Percentiles rank a stretch among this genome's conserved stretches.
phyloP scores from a whole-genome alignment of 2,888 invertebrate genomes.

The Polietes domitor region DNA sequence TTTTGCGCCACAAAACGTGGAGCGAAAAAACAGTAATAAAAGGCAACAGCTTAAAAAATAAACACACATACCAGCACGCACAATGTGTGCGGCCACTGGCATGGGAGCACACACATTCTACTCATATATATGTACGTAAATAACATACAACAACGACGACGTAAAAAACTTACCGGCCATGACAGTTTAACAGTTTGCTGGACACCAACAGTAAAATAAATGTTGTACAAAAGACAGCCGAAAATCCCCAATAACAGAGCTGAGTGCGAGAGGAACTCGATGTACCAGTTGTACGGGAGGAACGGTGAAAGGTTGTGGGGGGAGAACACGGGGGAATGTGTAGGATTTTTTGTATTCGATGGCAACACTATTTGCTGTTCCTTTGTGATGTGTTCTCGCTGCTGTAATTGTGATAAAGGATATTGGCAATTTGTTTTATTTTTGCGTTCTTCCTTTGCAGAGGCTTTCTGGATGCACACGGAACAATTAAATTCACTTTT shows the following conservation, averaged over 20 bases:
- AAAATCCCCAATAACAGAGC: constrained; percentile 58
- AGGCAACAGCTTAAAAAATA: constrained; percentile 56
- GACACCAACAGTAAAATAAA: constrained; percentile 67
- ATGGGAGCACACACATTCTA: neutral
- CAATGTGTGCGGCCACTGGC: neutral
- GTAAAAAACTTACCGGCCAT: constrained; percentile 88
- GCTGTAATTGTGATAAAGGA: neutral
- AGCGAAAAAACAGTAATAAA: constrained; percentile 39
- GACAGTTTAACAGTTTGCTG: constrained; percentile 83
- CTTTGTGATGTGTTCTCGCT: too few relatives aligned
- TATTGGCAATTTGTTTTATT: neutral
- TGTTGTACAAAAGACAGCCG: constrained; percentile 48
- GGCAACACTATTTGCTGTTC: constrained; percentile 9
- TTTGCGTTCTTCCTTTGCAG: too few relatives aligned
- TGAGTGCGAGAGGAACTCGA: constrained; percentile 48
- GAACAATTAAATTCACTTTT: neutral
- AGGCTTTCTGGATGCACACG: neutral
- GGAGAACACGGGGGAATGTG: constrained; percentile 49
- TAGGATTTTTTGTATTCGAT: constrained; percentile 26
- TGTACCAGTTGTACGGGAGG: constrained; percentile 42
- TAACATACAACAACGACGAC: constrained; percentile 37
- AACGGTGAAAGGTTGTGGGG: constrained; percentile 8
- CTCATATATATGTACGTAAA: neutral
- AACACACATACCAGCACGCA: constrained; percentile 41
- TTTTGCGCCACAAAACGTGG: constrained; percentile 55